Evolutionary conservation across 2,113 vertebrate species (phyloP).

Genomic region (Poicephalus gulielmi): DNA sequence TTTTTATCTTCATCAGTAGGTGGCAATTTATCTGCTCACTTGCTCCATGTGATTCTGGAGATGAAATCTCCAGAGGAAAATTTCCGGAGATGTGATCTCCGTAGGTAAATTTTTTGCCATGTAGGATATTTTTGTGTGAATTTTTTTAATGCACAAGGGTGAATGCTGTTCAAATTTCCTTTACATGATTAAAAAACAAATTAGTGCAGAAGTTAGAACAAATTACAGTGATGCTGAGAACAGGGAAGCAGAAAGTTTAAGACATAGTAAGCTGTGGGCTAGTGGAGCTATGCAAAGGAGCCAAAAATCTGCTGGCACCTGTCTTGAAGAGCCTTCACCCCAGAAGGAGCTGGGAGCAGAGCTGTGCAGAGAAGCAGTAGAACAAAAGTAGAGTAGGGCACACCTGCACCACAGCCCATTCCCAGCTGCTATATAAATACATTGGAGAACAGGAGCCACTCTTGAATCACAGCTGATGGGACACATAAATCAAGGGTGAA

Average conservation of each 20-base stretch:
- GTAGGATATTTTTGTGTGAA: background rate
- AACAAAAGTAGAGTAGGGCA: background rate
- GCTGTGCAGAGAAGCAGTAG: too few species aligned
- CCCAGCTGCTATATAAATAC: background rate
- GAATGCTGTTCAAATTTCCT: background rate
- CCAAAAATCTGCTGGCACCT: background rate
- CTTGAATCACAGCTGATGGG: background rate
- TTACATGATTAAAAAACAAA: background rate
- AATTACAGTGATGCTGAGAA: background rate
- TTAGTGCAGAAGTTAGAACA: background rate
- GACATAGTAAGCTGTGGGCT: background rate
- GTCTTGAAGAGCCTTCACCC: background rate
- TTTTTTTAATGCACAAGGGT: background rate
- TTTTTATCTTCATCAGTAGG: background rate
- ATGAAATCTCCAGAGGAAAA: background rate
- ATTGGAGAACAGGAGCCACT: background rate
- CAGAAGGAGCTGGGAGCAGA: background rate
- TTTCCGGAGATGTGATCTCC: background rate
- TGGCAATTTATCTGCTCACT: background rate
- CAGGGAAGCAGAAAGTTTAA: background rate
- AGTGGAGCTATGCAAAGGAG: background rate
- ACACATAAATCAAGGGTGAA: background rate
- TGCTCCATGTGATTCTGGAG: background rate
- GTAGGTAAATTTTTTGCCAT: background rate
- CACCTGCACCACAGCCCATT: background rate